These are phyloP conservation scores for Psittacara wagleri DNA, from an alignment of 2,113 vertebrate genomes.

Conservation along the genomic window DNA sequence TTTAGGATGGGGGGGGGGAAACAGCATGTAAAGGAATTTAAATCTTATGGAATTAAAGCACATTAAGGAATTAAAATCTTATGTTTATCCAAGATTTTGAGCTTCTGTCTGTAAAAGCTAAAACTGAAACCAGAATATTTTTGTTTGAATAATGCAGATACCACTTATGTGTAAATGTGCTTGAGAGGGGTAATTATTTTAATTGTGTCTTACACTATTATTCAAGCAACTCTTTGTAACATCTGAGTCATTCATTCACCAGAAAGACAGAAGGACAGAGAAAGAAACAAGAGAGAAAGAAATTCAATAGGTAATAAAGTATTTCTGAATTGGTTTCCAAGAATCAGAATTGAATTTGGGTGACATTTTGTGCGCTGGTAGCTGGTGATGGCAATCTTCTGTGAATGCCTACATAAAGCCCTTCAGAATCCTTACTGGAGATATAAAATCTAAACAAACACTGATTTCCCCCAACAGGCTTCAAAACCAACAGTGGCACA, in stretches of 20 bases:
- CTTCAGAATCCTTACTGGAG: neutral
- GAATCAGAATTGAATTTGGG: neutral
- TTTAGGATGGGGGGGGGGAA: neutral
- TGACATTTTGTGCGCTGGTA: neutral
- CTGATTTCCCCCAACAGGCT: neutral
- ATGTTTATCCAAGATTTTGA: neutral
- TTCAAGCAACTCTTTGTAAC: neutral
- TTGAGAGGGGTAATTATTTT: neutral
- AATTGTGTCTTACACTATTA: neutral
- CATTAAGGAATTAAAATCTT: neutral
- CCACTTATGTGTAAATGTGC: rapidly evolving
- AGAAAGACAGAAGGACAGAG: neutral
- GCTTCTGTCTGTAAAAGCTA: neutral
- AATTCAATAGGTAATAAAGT: neutral
- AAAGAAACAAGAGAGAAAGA: neutral
- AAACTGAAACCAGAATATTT: neutral
- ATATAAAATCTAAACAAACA: neutral
- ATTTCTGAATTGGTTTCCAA: neutral
- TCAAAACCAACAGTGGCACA: neutral
- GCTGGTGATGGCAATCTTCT: neutral
- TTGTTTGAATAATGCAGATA: neutral
- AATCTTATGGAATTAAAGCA: neutral
- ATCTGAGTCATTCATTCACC: neutral
- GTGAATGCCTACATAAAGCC: neutral
- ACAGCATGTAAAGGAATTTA: neutral